Evolutionary conservation across 2,888 invertebrate species (phyloP), one percentile per base, ranked within the genome.

Genomic region (Apotomis turbidana): DNA sequence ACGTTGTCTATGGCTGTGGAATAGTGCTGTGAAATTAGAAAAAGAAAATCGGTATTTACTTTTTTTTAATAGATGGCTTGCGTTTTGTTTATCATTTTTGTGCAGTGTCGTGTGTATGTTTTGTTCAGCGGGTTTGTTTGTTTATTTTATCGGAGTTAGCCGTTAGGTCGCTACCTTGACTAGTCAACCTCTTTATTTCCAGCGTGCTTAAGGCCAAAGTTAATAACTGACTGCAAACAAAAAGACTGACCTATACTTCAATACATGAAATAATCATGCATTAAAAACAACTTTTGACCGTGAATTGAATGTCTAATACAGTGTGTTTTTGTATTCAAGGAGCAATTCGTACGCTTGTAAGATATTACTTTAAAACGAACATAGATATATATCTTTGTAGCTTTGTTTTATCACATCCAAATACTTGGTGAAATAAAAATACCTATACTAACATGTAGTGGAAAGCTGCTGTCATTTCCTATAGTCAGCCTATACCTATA

Each of bases 201-300:
- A 62, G 62, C 60, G 67, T 71, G 69, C 8, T 55, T 57, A 71
- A 71, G 71, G 71, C 71, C 71, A 68, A 57, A 71, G 49, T 71
- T 71, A 71, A 62, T 71, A 60, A 51, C 58, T 41, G 36, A 49
- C 36, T 60, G 44, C 54, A 59, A 36, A 64, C 59, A 61, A 63
- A 61, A 58, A 57, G 27, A 46, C 44, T 57, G 62, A 63, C 62
- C 62, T 52, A 52, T 36, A 46, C 55, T 57, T 57, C 46, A 66
- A 57, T 66, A 9, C 41, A 38, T 63, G 15, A 52, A 64, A n/a
- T 41, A 54, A 54, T 12, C 15, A 10, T 41, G 13, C 41, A 54
- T 64, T n/a, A 36, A 12, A 27, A 57, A 55, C 41, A 54, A 44
- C 12, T 66, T 55, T 66, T 66, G 66, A 66, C 66, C 66, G 66